Base-by-base conservation (phyloP, 2,888 invertebrate species). In the Marronus borbonicus region DNA sequence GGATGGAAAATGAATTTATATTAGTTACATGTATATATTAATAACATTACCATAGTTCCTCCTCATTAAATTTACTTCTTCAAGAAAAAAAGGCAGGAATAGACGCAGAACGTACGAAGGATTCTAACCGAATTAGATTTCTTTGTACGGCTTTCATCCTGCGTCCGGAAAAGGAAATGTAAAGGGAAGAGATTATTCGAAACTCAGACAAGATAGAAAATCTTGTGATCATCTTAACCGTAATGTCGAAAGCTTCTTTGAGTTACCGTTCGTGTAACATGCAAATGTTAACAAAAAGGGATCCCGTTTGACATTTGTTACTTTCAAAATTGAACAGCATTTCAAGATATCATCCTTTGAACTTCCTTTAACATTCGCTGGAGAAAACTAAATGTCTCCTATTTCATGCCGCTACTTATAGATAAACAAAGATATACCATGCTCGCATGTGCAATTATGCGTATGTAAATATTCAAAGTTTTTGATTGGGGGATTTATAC, bases 281-380 rank as follows among this genome's bases (percentile, higher is more conserved):
- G 76, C 76, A 66, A 76, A 76, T 72, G 72, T 58, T 72, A 76
- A 66, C 76, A 76, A 65, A 65, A 76, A 76, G 66, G 24, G 17
- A 66, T 55, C 72, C 44, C 58, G 58, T 72, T 58, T 66, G 76
- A 76, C 76, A 66, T 76, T 66, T 52, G 76, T 64, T 66, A 66
- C 76, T 17, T 64, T 76, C 36, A 17, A 28, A 75, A 65, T 52
- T 66, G 65, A 76, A 55, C 65, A 58, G 58, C 58, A 39, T 55
- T 65, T 55, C 28, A 1, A 55, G 49, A 66, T 36, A 66, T 52
- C 49, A 50, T 65, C 65, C 76, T 76, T 72, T 72, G 72, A 72
- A 60, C 65, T 76, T 17, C 50, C 20, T 44, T 20, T 24, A 28
- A 31, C 52, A 55, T 58, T 24, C 66, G 1, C 36, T 39, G 14